Evolutionary conservation across 2,888 invertebrate genomes (phyloP), one percentile per base, ranked within the genome.

Genomic region (Macrosoma leucophasiata): DNA sequence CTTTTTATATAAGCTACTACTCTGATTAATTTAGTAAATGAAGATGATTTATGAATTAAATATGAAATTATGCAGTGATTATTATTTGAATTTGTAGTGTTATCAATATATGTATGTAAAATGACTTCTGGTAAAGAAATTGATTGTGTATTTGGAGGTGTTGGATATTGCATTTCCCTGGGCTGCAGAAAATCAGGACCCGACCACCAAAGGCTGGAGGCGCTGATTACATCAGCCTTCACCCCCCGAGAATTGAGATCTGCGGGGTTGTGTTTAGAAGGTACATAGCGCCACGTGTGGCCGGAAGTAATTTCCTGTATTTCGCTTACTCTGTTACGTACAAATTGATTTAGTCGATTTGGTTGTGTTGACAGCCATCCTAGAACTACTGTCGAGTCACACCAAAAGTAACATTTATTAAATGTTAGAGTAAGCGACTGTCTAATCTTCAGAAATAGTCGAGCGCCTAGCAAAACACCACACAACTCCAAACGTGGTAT

Each of bases 331-430:
- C 27, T 18, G 39, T 44, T 28, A 1, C 25, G 28, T n/a, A 43
- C 43, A 19, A 39, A 47, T 1, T 38, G 33, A 19, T 46, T 43
- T n/a, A 41, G 21, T 5, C 12, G 13, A 28, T 11, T 29, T 22
- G n/a, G 27, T 5, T 13, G 19, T 12, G 8, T 23, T 13, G 13
- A 17, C 5, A 32, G 14, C 32, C 24, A 32, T 1, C 26, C 13
- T 13, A 33, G 7, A 1, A 28, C 30, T 15, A 36, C 31, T 3
- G 26, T 36, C 12, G 31, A 31, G n/a, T 36, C 30, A 6, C 36
- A 31, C 29, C 23, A 33, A 15, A 24, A 33, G 7, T 10, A 15
- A 10, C 12, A 33, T n/a, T 12, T 13, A 13, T 5, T 27, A 5
- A 27, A 13, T 0, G 26, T 20, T 21, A 33, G 17, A 17, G 9